These are phyloP conservation scores for Drosophila pruinosa DNA, from an alignment of 1,140 invertebrate genomes.

Conservation along the genomic window DNA sequence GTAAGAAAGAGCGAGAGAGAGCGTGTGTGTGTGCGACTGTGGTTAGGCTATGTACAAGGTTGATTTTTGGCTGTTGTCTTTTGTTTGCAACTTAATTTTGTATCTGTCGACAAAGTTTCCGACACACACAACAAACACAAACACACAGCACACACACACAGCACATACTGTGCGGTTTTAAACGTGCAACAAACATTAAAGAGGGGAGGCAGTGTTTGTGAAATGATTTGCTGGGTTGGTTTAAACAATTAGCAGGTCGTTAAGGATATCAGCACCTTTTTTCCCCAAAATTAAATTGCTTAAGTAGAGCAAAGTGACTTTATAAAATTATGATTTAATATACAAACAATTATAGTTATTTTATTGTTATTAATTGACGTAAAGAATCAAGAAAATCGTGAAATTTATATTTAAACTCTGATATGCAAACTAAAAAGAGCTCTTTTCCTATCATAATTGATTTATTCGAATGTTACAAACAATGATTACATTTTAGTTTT, in stretches of 20 bases:
- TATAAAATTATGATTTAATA: no score
- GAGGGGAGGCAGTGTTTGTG: background rate
- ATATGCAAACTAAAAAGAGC: no score
- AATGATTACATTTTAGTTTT: no score
- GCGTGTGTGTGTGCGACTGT: slow-evolving; percentile 35
- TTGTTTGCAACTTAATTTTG: slow-evolving; percentile 78
- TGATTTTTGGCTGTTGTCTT: slow-evolving; percentile 33
- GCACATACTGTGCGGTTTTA: background rate
- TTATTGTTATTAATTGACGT: no score
- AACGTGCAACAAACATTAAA: background rate
- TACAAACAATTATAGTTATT: no score
- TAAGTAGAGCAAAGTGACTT: no score
- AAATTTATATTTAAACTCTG: no score
- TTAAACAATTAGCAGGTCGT: slow-evolving; percentile 11
- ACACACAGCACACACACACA: background rate
- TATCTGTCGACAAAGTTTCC: slow-evolving; percentile 75
- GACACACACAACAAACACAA: slow-evolving; percentile 13
- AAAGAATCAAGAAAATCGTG: no score
- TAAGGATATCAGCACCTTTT: background rate
- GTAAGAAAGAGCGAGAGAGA: slow-evolving; percentile 11
- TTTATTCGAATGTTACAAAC: no score
- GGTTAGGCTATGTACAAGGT: slow-evolving; percentile 27
- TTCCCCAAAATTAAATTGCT: background rate
- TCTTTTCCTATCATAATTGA: no score
- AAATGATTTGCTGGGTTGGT: background rate